Evolutionary conservation across 2,888 invertebrate species (phyloP), one percentile per base, ranked within the genome.

Genomic region (Neoascia interrupta): DNA sequence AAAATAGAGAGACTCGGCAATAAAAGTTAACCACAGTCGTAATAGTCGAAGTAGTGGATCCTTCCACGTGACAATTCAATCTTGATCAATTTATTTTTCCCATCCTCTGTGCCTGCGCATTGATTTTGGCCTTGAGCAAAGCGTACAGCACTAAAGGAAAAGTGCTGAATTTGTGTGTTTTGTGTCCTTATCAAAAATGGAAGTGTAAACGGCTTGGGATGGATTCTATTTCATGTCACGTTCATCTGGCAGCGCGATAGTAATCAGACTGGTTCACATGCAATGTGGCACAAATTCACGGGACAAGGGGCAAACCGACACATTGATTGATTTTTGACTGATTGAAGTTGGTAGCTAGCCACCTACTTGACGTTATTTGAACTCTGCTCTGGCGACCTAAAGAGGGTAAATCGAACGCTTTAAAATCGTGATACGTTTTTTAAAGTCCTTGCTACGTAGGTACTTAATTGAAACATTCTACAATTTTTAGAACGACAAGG

Each of bases 11-110:
- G 45, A 36, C 43, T 64, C 43, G 53, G 64, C 64, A 43, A 64
- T 43, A 51, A 64, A 53, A 53, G 3, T 36, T 11, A 43, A 34
- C 41, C 39, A 51, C 37, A 10, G 43, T 18, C n/a, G n/a, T n/a
- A n/a, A n/a, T n/a, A n/a, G n/a, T n/a, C n/a, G n/a, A n/a, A 53
- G 23, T 43, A 5, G 45, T 54, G 64, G 43, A 43, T 43, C n/a
- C n/a, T n/a, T n/a, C 28, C 66, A 66, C 66, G 66, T 66, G 47
- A 56, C 56, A 45, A 66, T 47, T 56, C 45, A 56, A 66, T 66
- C 56, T 66, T 56, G 54, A 66, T 66, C 66, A 66, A 66, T 66
- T 64, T 64, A 64, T 66, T 64, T 61, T 23, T 5, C 37, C 36
- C 49, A 15, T 63, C 63, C 28, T 51, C 19, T 10, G 13, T 15